These are phyloP conservation scores for Lepilemur ruficaudatus DNA, from an alignment of 2,797 vertebrate genomes.

Conservation along the genomic window DNA sequence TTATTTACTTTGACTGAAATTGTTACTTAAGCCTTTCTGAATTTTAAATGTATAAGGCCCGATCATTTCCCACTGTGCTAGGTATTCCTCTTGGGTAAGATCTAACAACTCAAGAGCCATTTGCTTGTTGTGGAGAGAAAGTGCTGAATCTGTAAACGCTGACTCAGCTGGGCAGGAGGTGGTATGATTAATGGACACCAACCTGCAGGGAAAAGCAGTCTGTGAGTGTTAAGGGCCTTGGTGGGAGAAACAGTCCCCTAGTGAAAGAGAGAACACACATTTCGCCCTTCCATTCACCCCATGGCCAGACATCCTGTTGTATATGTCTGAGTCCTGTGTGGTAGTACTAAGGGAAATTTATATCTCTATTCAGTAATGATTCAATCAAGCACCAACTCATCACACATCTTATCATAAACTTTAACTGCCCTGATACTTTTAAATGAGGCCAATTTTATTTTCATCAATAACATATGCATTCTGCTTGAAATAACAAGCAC, in stretches of 20 bases:
- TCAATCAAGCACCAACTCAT: slow-evolving; percentile 28
- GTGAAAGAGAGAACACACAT: slow-evolving; percentile 1
- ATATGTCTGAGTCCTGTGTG: background rate
- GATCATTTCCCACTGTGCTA: slow-evolving; percentile 57
- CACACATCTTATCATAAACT: slow-evolving; percentile 38
- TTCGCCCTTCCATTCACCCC: background rate
- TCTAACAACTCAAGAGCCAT: background rate
- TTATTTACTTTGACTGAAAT: slow-evolving; percentile 52
- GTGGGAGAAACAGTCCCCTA: background rate
- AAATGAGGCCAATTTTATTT: slow-evolving; percentile 18
- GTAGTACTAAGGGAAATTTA: background rate
- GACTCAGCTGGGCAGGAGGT: slow-evolving; percentile 51
- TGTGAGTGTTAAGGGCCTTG: slow-evolving; percentile 1
- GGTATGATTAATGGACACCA: slow-evolving; percentile 61
- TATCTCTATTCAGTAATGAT: slow-evolving; percentile 49
- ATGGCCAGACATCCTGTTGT: background rate
- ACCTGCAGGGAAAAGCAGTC: slow-evolving; percentile 11
- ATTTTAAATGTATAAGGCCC: slow-evolving; percentile 31
- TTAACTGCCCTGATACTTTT: background rate
- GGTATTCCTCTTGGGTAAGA: background rate
- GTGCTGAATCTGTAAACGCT: slow-evolving; percentile 55
- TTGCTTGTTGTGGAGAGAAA: slow-evolving; percentile 39
- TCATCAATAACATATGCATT: background rate
- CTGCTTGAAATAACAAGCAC: background rate
- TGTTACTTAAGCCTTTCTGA: slow-evolving; percentile 70